phyloP scores from a whole-genome alignment of 2,888 invertebrate genomes.

The Patella ulyssiponensis region DNA sequence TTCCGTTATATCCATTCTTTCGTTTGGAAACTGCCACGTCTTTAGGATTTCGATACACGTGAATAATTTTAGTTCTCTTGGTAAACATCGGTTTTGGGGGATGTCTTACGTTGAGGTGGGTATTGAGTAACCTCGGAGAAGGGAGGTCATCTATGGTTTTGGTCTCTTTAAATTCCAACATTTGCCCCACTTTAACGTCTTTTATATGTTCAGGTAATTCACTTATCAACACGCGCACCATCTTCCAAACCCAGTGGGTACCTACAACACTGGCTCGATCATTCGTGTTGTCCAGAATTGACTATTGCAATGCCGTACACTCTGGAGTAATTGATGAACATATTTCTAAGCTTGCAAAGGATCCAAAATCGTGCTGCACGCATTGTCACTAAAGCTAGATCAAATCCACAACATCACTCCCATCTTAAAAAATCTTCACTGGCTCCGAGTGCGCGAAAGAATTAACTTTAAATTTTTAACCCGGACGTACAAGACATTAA shows the following conservation, averaged over 20 bases:
- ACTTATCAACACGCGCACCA: conserved; percentile 30
- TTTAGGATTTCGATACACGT: conserved; percentile 36
- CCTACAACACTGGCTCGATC: conserved; percentile 19
- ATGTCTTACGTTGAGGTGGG: conserved; percentile 26
- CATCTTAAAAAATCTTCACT: too few species aligned
- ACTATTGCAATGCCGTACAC: too few species aligned
- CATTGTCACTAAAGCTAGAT: too few species aligned
- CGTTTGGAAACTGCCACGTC: conserved; percentile 36
- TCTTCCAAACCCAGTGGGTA: conserved; percentile 43
- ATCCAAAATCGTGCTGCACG: too few species aligned
- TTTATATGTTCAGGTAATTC: conserved; percentile 16
- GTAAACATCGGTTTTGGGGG: conserved; percentile 33
- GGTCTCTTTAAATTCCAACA: conserved; percentile 27
- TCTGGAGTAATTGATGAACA: too few species aligned
- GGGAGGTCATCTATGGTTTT: conserved; percentile 20
- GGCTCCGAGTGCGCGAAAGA: too few species aligned
- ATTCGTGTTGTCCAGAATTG: too few species aligned
- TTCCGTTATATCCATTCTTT: conserved; percentile 35
- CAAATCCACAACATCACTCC: too few species aligned
- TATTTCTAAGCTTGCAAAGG: too few species aligned
- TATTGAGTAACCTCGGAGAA: conserved; percentile 35
- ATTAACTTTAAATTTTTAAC: too few species aligned
- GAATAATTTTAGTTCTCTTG: conserved; percentile 36
- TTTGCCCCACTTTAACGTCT: conserved; percentile 15
- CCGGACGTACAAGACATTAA: too few species aligned